These are phyloP conservation scores for Lagria hirta DNA, from an alignment of 2,888 invertebrate species.

Conservation along the genomic window DNA sequence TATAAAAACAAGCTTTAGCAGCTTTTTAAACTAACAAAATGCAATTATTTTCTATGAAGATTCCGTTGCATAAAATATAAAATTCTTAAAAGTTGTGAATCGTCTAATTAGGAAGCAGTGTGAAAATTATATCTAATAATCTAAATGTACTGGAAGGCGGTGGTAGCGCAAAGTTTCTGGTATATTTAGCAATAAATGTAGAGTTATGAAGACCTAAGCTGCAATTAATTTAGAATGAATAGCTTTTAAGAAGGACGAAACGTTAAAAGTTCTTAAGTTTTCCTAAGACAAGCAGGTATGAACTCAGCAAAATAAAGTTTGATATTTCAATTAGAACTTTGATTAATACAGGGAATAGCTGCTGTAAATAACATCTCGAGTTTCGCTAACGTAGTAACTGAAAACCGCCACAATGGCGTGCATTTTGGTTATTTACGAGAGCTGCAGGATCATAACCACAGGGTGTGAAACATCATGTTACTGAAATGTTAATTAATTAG, in stretches of 20 bases:
- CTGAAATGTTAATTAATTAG: constrained; percentile 29
- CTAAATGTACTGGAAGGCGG: constrained; percentile 20
- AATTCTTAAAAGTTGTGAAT: too few species aligned
- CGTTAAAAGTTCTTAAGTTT: constrained; percentile 33
- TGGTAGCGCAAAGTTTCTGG: constrained; percentile 21
- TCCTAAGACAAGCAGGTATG: constrained; percentile 34
- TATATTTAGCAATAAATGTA: constrained; percentile 31
- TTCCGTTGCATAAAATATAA: too few species aligned
- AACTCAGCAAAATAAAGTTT: constrained; percentile 36
- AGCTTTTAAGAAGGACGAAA: constrained; percentile 31
- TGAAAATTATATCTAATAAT: too few species aligned
- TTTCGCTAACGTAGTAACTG: constrained; percentile 30
- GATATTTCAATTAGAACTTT: constrained; percentile 33
- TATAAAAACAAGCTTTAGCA: too few species aligned
- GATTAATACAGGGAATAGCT: constrained; percentile 29
- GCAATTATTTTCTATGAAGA: too few species aligned
- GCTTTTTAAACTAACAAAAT: too few species aligned
- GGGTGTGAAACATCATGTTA: constrained; percentile 30
- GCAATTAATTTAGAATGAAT: constrained; percentile 33
- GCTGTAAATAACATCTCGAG: constrained; percentile 31
- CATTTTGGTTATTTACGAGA: constrained; percentile 23
- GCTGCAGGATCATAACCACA: constrained; percentile 23
- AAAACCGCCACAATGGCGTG: constrained; percentile 29
- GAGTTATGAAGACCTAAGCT: constrained; percentile 28
- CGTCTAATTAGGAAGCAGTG: too few species aligned